Evolutionary conservation across 2,113 vertebrate species (phyloP), one percentile per base, ranked within the genome.

Genomic region (Misgurnus anguillicaudatus): DNA sequence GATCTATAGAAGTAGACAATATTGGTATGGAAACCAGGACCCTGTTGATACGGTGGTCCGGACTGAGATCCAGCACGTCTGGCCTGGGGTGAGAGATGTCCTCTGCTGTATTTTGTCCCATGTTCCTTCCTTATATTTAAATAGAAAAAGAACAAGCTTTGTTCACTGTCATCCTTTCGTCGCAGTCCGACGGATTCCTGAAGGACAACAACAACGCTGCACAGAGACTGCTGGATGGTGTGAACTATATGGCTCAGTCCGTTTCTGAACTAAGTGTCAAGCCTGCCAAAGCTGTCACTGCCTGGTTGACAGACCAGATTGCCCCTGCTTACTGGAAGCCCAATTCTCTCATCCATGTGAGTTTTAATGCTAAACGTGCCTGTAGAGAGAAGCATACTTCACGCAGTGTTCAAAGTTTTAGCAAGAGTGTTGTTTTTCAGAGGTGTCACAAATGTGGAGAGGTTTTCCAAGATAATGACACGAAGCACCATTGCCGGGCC

Each of bases 201-300:
- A 98, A 98, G 90, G 98, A 99, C 91, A 99, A 99, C 92, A 97
- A 96, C 90, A 99, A 99, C 2, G 98, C 98, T 8, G 97, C 97
- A 14, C 98, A 99, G 89, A 94, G 98, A 88, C 87, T 99, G 78
- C 87, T 99, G 90, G 98, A 99, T 2, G 98, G 98, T 64, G 95
- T 99, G 90, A 99, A 95, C 90, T 98, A 95, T 88, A 97, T 99
- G 92, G 96, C 98, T 10, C 98, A 99, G 63, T 98, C 97, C 0
- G 96, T 99, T 73, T 98, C 98, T 4, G 98, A 99, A 87, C 94
- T 99, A 73, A 97, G 98, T 78, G 93, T 98, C 41, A 98, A 96
- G 86, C 98, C 98, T 47, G 97, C 98, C 82, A 99, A 98, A 91
- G 96, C 95, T 0, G 95, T 99, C 84, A 98, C 97, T 0, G 97